These are phyloP conservation scores for Pammene fasciana DNA, from an alignment of 2,888 invertebrate genomes.

Conservation along the genomic window DNA sequence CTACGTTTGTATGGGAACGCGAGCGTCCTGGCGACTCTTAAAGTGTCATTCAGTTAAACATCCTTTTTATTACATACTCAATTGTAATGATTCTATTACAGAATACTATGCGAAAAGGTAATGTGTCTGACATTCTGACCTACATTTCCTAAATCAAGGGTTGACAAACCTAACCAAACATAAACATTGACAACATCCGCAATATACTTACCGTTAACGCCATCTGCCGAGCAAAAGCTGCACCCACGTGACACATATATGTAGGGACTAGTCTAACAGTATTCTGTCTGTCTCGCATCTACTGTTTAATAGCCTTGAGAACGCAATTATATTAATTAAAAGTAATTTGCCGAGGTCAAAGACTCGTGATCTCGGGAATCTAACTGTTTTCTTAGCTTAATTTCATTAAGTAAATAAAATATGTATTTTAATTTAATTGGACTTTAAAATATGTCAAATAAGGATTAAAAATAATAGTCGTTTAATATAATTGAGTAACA, in stretches of 20 bases:
- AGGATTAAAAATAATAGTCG: not conserved
- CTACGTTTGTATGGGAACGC: too few relatives aligned
- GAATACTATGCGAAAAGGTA: too few relatives aligned
- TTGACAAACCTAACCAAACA: not conserved
- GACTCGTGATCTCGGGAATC: slow-evolving; percentile 51
- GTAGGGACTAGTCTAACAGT: slow-evolving; percentile 59
- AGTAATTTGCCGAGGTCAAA: slow-evolving; percentile 47
- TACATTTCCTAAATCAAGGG: not conserved
- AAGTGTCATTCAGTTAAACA: too few relatives aligned
- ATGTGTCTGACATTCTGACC: too few relatives aligned
- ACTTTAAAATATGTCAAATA: not conserved
- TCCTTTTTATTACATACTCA: too few relatives aligned
- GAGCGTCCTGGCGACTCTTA: too few relatives aligned
- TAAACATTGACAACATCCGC: not conserved
- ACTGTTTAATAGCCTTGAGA: slow-evolving; percentile 34
- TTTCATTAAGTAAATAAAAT: not conserved
- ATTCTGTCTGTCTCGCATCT: slow-evolving; percentile 46
- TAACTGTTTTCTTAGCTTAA: slow-evolving; percentile 34
- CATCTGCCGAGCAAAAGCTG: slow-evolving; percentile 62
- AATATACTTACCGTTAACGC: slow-evolving; percentile 49
- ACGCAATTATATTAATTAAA: slow-evolving; percentile 53
- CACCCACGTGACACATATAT: slow-evolving; percentile 58
- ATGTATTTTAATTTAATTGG: not conserved
- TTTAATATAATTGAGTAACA: slow-evolving; percentile 6
- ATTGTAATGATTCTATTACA: too few relatives aligned